Evolutionary conservation across 2,113 vertebrate genomes (phyloP).

Genomic region (Aramus guarauna): DNA sequence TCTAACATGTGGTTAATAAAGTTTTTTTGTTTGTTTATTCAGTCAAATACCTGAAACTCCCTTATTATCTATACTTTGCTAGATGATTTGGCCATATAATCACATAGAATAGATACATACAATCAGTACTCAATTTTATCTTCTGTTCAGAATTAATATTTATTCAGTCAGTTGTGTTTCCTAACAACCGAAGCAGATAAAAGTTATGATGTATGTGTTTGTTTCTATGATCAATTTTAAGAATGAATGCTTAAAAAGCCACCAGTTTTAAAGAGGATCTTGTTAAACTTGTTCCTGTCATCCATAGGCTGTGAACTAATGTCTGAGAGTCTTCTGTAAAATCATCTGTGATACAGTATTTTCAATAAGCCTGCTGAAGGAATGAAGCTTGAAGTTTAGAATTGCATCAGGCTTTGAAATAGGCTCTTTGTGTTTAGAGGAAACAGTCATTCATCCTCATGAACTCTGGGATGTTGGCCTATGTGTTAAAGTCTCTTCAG

Average conservation of each 20-base stretch:
- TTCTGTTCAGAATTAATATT: neutral
- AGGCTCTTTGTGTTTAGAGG: neutral
- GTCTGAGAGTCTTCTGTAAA: neutral
- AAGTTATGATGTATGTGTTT: neutral
- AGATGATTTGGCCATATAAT: neutral
- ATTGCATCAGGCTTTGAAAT: neutral
- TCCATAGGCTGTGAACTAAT: neutral
- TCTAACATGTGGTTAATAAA: neutral
- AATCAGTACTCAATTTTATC: neutral
- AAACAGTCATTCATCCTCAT: neutral
- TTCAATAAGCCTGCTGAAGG: neutral
- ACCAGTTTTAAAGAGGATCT: neutral
- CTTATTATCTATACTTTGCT: neutral
- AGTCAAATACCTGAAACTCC: neutral
- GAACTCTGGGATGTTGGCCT: neutral
- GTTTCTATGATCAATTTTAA: neutral
- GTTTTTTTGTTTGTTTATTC: neutral
- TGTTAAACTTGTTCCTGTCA: neutral
- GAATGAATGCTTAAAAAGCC: accelerated
- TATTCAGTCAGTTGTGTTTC: neutral
- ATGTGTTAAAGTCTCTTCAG: neutral
- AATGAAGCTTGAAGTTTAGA: neutral
- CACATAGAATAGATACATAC: neutral
- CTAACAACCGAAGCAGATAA: neutral
- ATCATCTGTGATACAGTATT: neutral